Conservation (phyloP, 2,888 invertebrate genomes). For the Fragum sueziense region DNA sequence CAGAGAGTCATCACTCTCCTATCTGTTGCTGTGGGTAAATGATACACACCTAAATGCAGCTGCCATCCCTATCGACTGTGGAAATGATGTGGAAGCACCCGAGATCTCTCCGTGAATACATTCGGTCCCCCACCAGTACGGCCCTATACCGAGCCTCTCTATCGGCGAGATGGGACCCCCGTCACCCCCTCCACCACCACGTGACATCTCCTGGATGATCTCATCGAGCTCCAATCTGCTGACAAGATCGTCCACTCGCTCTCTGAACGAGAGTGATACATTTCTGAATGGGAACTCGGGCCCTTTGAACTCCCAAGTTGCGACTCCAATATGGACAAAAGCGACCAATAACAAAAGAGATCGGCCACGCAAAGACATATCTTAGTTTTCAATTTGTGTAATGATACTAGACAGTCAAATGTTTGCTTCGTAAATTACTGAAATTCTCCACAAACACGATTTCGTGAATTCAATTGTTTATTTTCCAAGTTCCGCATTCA, state of each 20-base stretch:
- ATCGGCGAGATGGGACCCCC: constrained; percentile 67
- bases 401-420: too few species aligned
- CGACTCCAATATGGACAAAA: neutral
- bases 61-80: constrained; percentile 73
- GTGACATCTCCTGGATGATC: constrained; percentile 66
- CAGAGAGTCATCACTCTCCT: too few species aligned
- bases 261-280: constrained; percentile 70
- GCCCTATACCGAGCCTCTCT: constrained; percentile 67
- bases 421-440: too few species aligned
- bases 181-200: constrained; percentile 61
- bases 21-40: neutral
- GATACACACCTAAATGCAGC: constrained; percentile 71
- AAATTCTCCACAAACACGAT: neutral
- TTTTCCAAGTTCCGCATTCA: too few species aligned
- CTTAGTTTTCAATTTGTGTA: too few species aligned
- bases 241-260: constrained; percentile 72
- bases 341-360: too few species aligned
- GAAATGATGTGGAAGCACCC: constrained; percentile 73
- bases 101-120: constrained; percentile 74
- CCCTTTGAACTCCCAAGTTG: neutral
- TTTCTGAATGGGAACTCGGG: constrained; percentile 71
- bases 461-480: neutral
- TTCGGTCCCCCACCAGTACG: constrained; percentile 74
- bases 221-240: constrained; percentile 70
- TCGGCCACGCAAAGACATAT: too few species aligned